A percentile compares a stretch with the other conserved stretches of the same genome.
Evolutionary conservation across 1,140 invertebrate genomes (phyloP).

Genomic region (Atta colombica): DNA sequence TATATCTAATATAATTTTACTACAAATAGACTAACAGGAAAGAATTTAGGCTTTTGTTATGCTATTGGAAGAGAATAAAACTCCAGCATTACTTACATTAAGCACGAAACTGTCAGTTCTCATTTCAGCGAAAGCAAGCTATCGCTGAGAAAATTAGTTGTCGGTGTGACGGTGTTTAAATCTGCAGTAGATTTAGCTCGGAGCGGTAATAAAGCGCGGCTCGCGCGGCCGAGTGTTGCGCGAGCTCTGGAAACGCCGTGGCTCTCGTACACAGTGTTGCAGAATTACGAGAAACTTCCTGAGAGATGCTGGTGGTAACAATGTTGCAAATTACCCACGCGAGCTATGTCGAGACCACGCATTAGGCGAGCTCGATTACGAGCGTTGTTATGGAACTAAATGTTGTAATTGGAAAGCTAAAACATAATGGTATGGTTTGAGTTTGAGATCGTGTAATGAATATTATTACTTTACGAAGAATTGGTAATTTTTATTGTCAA

Average conservation of each 20-base stretch:
- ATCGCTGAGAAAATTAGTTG: constrained; percentile 39
- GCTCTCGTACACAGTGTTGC: constrained; percentile 27
- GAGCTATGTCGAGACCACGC: neutral
- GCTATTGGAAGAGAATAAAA: neutral
- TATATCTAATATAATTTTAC: neutral
- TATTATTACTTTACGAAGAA: constrained; percentile 20
- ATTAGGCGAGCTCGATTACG: constrained; percentile 53
- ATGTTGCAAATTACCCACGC: constrained; percentile 56
- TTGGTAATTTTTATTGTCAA: neutral
- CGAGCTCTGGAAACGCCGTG: constrained; percentile 38
- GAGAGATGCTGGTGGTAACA: constrained; percentile 54
- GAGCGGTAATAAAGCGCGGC: constrained; percentile 53
- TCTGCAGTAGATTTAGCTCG: constrained; percentile 34
- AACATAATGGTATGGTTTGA: neutral
- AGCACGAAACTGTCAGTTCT: constrained; percentile 35
- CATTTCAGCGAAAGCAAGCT: constrained; percentile 12
- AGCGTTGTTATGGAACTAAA: constrained; percentile 59
- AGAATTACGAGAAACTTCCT: constrained; percentile 60
- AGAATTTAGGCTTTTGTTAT: neutral
- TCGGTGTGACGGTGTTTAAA: constrained; percentile 45
- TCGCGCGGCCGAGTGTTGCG: constrained; percentile 51
- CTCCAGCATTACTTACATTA: neutral
- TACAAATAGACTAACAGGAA: neutral
- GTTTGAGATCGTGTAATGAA: neutral
- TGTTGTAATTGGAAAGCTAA: constrained; percentile 52